Base-by-base conservation (phyloP, 2,797 vertebrate genomes). In the Halcyon smyrnensis region DNA sequence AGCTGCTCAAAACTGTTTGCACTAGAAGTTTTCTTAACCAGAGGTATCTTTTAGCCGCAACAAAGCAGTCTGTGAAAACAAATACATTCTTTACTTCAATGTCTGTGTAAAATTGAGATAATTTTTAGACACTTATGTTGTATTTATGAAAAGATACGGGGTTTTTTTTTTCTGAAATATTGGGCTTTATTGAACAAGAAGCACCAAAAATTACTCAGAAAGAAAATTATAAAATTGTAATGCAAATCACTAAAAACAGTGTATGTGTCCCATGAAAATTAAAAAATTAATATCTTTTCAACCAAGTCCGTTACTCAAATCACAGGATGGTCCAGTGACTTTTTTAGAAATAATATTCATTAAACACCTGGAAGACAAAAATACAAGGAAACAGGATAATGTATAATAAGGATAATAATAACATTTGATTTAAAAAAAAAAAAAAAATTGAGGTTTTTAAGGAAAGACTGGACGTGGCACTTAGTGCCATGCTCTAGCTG, bases 1-100 rank as follows among this genome's bases (percentile, higher is more conserved):
- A 94, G 88, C 91, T 93, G 93, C 83, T 95, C 93, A 89, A 80
- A 95, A 96, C 57, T 82, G 63, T 81, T 94, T 75, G 85, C 88
- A 70, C 77, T 94, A 62, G 6, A 96, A 95, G 86, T 93, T 97
- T 95, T 83, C 67, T 90, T 82, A 92, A 93, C 64, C 64, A 48
- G 45, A 67, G 81, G 51, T 84, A 53, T 90, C 56, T 82, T 95
- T 89, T 74, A 64, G 75, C 56, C 74, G 54, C 68, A 88, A 84
- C 3, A 4, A 70, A 68, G 43, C 62, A 82, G 36, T 67, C 34
- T 57, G 20, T 83, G 75, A 70, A 87, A 95, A 41, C 53, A 87
- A 60, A 50, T 36, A 2, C 6, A 7, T 92, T 82, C 28, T 87
- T 89, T 57, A 45, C 53, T 76, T 37, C 2, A 2, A 20, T 27